Base-by-base conservation (phyloP, 2,113 vertebrate genomes). In the Sebastes schlegelii region DNA sequence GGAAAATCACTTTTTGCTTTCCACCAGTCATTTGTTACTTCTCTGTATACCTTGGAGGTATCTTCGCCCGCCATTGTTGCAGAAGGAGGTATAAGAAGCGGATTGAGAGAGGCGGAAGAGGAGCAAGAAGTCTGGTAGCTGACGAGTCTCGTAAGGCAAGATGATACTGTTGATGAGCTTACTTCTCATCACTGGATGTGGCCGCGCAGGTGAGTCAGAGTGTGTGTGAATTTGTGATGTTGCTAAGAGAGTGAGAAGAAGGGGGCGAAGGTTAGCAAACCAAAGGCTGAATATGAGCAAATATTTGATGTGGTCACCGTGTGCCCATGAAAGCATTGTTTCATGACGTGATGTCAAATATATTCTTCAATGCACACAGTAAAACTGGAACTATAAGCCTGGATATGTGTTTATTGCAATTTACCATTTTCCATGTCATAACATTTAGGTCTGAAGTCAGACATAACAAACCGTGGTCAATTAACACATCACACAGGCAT, bases 171-270 rank as follows among this genome's bases (percentile, higher is more conserved):
- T 85, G 69, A n/a, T 84, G 2, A 62, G 17, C 19, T 34, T 75
- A 8, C 19, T 89, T 79, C 60, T 90, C 54, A 21, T 87, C 34
- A 17, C 46, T 84, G 78, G 51, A 87, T 86, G 54, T 62, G 26
- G 68, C 49, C 8, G 2, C 1, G 13, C 86, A 89, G 84, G 90
- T 93, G 86, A 87, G 90, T 87, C 84, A 48, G 16, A 78, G 43
- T 51, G 34, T 60, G 23, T 45, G 0, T 69, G 34, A 34, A 17
- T 82, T 43, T 87, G 51, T 6, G 8, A 63, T 55, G 71, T 85
- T 80, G 58, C 61, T 23, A 65, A 66, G 46, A 45, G 9, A 80
- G 23, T 0, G 3, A 74, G 43, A 74, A 64, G 70, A 55, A 49
- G 13, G 43, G 13, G 43, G 51, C 0, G 8, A 83, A 68, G 51